A percentile compares a stretch with the other conserved stretches of the same genome.
These are phyloP conservation scores for Acrossocheilus fasciatus DNA, from an alignment of 2,797 vertebrate genomes.

Conservation along the genomic window DNA sequence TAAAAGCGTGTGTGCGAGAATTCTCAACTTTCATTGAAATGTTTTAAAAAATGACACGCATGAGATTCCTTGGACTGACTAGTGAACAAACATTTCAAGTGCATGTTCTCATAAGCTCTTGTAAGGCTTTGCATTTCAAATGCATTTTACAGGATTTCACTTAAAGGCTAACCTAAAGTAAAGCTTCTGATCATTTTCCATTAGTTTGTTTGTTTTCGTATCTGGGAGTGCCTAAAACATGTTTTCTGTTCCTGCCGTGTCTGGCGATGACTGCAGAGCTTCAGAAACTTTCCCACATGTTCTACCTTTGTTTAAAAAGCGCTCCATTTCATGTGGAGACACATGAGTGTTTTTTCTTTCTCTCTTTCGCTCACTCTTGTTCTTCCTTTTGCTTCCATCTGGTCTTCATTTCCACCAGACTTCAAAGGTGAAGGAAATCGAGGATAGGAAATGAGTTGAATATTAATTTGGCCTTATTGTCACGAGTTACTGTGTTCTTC, in stretches of 20 bases:
- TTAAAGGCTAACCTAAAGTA: conserved; percentile 42
- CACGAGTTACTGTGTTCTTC: conserved; percentile 28
- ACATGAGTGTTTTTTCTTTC: conserved; percentile 42
- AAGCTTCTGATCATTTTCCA: conserved; percentile 49
- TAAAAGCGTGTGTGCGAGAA: neutral
- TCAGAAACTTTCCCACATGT: conserved; percentile 45
- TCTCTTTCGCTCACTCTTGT: conserved; percentile 36
- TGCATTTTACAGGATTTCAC: conserved; percentile 34
- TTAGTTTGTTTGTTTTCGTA: conserved; percentile 58
- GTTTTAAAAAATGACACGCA: neutral
- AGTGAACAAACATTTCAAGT: conserved; percentile 9
- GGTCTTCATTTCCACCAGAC: conserved; percentile 63
- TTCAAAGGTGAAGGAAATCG: conserved; percentile 57
- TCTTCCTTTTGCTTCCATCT: conserved; percentile 56
- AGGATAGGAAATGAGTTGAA: conserved; percentile 57
- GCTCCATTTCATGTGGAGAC: conserved; percentile 49
- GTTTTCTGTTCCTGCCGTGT: conserved; percentile 49
- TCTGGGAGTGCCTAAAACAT: conserved; percentile 46
- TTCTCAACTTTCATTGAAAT: neutral
- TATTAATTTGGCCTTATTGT: conserved; percentile 62
- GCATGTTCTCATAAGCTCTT: neutral
- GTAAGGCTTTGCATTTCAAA: neutral
- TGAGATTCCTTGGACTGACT: neutral
- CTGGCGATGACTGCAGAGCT: conserved; percentile 21
- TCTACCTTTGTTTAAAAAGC: conserved; percentile 54